These are phyloP conservation scores for Acronicta psi DNA, from an alignment of 2,888 invertebrate species.

Conservation along the genomic window DNA sequence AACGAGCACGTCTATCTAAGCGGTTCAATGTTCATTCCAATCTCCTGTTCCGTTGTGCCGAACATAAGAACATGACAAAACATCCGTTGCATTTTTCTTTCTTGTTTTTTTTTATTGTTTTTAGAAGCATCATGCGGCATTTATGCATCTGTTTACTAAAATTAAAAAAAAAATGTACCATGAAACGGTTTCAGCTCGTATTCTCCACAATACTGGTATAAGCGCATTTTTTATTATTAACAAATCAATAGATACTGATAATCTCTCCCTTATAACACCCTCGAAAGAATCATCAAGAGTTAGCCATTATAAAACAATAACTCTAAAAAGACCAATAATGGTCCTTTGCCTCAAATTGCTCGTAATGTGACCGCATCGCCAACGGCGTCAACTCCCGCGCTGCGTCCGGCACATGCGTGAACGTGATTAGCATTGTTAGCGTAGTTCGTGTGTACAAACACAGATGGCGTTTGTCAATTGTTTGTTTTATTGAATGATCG, in stretches of 20 bases:
- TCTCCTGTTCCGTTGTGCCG: constrained; percentile 45
- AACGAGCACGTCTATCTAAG: constrained; percentile 32
- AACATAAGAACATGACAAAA: constrained; percentile 37
- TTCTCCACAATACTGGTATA: constrained; percentile 1
- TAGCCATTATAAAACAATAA: constrained; percentile 36
- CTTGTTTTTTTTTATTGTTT: background rate
- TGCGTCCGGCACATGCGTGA: constrained; percentile 19
- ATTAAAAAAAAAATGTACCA: too few species aligned
- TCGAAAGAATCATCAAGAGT: constrained; percentile 15
- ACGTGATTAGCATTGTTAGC: constrained; percentile 18
- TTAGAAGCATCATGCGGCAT: background rate
- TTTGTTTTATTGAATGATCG: constrained; percentile 3
- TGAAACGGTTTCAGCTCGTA: too few species aligned
- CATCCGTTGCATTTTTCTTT: constrained; percentile 39
- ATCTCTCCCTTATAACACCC: too few species aligned
- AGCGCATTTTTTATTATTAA: too few species aligned
- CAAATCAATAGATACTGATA: too few species aligned
- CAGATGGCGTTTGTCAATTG: constrained; percentile 50
- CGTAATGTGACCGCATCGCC: constrained; percentile 41
- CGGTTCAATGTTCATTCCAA: constrained; percentile 36
- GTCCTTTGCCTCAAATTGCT: constrained; percentile 34
- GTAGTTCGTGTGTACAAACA: constrained; percentile 27
- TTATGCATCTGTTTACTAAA: too few species aligned
- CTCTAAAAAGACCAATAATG: constrained; percentile 26
- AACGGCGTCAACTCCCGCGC: constrained; percentile 18